These are phyloP conservation scores for Drosophila parvula DNA, from an alignment of 1,140 invertebrate genomes.

Conservation along the genomic window DNA sequence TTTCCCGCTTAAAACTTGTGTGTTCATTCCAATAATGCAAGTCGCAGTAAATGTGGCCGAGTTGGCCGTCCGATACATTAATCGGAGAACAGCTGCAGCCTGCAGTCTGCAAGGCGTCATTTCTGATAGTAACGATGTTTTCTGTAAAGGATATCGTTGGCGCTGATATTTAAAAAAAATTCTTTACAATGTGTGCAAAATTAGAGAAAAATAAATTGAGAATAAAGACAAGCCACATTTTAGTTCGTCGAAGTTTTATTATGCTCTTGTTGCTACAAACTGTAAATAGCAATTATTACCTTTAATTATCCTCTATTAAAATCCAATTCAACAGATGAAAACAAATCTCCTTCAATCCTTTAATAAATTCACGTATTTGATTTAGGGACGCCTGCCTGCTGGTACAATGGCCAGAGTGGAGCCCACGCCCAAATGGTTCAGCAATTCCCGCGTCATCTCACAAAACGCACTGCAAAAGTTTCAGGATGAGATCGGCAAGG, in stretches of 20 bases:
- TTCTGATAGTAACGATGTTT: not conserved
- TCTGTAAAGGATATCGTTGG: not conserved
- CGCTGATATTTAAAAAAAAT: not conserved
- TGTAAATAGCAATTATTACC: not conserved
- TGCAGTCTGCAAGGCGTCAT: not conserved
- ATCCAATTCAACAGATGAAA: too few relatives aligned
- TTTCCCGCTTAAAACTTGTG: not conserved
- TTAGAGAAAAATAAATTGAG: too few relatives aligned
- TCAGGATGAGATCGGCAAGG: constrained; percentile 97
- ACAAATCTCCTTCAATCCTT: not conserved
- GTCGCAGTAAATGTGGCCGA: not conserved
- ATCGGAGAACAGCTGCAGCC: not conserved
- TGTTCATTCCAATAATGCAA: not conserved
- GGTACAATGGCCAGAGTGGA: constrained; percentile 97
- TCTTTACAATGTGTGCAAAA: too few relatives aligned
- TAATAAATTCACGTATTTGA: not conserved
- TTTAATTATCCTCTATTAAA: not conserved
- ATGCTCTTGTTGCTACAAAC: not conserved
- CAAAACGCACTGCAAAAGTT: constrained; percentile 98
- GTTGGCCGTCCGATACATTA: not conserved
- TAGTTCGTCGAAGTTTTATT: not conserved
- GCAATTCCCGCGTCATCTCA: constrained; percentile 95
- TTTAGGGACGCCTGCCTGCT: constrained; percentile 91
- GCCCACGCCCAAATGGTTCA: constrained; percentile 99
- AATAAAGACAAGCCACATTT: not conserved